Evolutionary conservation across 2,888 invertebrate species (phyloP), one percentile per base, ranked within the genome.

Genomic region (Pherbina coryleti): DNA sequence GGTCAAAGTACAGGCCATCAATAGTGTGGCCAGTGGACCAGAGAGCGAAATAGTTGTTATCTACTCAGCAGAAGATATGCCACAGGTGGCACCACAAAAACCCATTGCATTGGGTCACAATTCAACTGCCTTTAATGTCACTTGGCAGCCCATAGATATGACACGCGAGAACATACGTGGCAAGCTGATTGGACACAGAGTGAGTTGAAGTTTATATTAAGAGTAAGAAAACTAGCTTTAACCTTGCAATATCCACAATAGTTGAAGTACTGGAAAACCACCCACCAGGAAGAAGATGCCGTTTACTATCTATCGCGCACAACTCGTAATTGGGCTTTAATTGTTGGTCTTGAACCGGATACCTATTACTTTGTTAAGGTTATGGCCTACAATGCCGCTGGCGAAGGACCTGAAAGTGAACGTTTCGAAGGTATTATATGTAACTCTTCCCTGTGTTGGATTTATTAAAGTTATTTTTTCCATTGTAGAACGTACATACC

Each of bases 301-400:
- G 94, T 96, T 62, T 96, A 96, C 88, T 97, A 94, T 88, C 90
- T 98, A 76, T 97, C 97, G 11, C 92, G 97, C 79, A 95, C 95
- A 1, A 95, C 94, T 1, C 92, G 94, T 73, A 93, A 95, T 75
- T 95, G 95, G 94, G 96, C 98, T 0, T 91, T 97, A 2, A 96
- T 99, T 85, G 97, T 98, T 14, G 98, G 98, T 82, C 91, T 99
- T 70, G 94, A 96, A 84, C 97, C 98, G 0, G 95, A 98, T 88
- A 97, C 96, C 0, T 96, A 97, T 87, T 99, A 99, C 90, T 95
- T 92, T 85, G 97, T 98, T 0, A 96, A 97, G 91, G 95, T 96
- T 2, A 98, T 98, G 97, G 98, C 97, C 0, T 98, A 96, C 86
- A 98, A 98, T 91, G 93, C 95, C 0, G 98, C 98, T 4, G 98